A percentile compares a stretch with the other conserved stretches of the same genome.
Evolutionary conservation across 2,797 vertebrate genomes (phyloP).

Genomic region (Lophius americanus): DNA sequence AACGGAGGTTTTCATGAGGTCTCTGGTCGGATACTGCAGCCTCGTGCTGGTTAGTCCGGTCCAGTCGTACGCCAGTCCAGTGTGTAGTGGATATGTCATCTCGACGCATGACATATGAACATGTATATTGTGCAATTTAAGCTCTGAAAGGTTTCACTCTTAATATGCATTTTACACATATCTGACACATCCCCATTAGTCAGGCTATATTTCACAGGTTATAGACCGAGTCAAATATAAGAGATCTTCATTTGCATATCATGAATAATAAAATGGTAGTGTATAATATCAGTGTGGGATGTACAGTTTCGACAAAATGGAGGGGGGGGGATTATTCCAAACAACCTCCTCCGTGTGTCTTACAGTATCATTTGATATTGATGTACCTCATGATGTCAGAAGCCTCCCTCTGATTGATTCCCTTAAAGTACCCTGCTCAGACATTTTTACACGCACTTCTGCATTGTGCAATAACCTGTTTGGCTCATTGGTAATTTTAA

Average conservation of each 20-base stretch:
- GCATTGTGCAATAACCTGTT: too few species aligned
- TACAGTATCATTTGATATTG: slow-evolving; percentile 59
- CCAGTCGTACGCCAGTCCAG: not conserved
- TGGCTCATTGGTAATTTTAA: too few species aligned
- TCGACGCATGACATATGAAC: not conserved
- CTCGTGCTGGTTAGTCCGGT: not conserved
- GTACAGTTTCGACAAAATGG: slow-evolving; percentile 52
- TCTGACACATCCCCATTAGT: not conserved
- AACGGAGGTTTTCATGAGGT: slow-evolving; percentile 15
- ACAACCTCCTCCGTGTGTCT: slow-evolving; percentile 46
- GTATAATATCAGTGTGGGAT: slow-evolving; percentile 54
- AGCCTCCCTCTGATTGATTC: not conserved
- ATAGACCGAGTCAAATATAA: slow-evolving; percentile 26
- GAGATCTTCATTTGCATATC: slow-evolving; percentile 39
- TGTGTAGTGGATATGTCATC: too few species aligned
- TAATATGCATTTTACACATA: slow-evolving; percentile 16
- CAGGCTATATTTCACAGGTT: slow-evolving; percentile 6
- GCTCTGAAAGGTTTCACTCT: slow-evolving; percentile 49
- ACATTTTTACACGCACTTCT: too few species aligned
- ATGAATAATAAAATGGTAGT: slow-evolving; percentile 69
- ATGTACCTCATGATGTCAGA: slow-evolving; percentile 31
- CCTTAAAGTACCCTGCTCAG: too few species aligned
- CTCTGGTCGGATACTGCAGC: not conserved
- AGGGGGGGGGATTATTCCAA: slow-evolving; percentile 23
- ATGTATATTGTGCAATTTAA: not conserved